Evolutionary conservation across 2,113 vertebrate species (phyloP), one percentile per base, ranked within the genome.

Genomic region (Ptilonorhynchus violaceus): DNA sequence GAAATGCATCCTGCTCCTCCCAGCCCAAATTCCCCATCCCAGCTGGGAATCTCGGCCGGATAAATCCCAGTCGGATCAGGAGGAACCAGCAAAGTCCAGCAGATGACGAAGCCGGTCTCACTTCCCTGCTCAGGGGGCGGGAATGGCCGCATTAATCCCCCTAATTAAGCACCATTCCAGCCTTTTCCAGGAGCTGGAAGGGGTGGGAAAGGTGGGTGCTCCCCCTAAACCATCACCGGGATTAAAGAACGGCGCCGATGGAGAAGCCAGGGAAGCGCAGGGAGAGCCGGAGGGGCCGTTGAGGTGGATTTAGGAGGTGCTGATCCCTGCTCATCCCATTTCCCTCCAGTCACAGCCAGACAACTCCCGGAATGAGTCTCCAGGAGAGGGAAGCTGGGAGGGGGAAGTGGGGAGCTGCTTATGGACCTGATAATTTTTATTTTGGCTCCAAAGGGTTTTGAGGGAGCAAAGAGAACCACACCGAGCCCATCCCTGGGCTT

Each of bases 271-370:
- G 1, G 16, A 15, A 2, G 56, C 6, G 2, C 64, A 7, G 44
- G 53, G 53, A 50, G 44, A 59, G 66, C 18, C 4, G 9, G 35
- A 67, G 35, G 83, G 72, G 46, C 13, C 3, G 1, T 39, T 33
- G 0, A 1, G 42, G 23, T 23, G 44, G 53, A 33, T 85, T 79
- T 52, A 92, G 92, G 31, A 82, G 46, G 15, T 49, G 83, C 37
- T 2, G 79, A 79, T 72, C 63, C 74, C 56, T 68, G 39, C 60
- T 33, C 2, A 28, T 30, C 33, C 41, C 31, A 47, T 83, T 87
- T 86, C 55, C 64, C 73, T 80, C 58, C 72, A 24, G 70, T 60
- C 91, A n/a, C 73, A 82, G 87, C 82, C 66, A 68, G 91, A 78
- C 86, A 77, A 41, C 16, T 33, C 44, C 55, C 10, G 10, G 56